A percentile compares a stretch with the other conserved stretches of the same genome.
Conservation (phyloP, 2,888 invertebrate genomes). For the Pollenia griseotomentosa region DNA sequence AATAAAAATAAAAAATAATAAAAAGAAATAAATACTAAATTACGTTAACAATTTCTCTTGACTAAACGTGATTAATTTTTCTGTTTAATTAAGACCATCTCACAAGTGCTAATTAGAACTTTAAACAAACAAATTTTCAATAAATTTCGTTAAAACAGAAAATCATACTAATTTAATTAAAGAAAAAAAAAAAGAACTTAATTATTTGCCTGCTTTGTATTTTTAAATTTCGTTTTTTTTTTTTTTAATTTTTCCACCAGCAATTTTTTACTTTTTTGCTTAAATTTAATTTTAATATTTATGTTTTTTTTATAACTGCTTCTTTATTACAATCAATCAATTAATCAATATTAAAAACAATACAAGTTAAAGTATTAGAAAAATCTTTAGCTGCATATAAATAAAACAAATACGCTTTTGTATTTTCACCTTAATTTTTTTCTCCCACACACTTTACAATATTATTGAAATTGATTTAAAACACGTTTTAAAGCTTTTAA, state of each 20-base stretch:
- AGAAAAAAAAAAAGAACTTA: conserved; percentile 48
- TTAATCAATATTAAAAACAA: not conserved
- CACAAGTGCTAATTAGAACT: conserved; percentile 84
- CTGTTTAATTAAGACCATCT: conserved; percentile 83
- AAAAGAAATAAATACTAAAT: conserved; percentile 29
- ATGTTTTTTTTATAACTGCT: conserved; percentile 39
- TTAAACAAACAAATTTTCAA: conserved; percentile 45
- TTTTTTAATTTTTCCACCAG: conserved; percentile 3
- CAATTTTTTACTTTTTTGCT: no score
- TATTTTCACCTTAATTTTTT: conserved; percentile 13
- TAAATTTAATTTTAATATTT: conserved; percentile 3
- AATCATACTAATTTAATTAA: conserved; percentile 52
- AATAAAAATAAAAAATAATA: conserved; percentile 31
- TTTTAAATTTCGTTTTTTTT: conserved; percentile 37
- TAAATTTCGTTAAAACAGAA: conserved; percentile 63
- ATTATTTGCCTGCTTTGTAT: conserved; percentile 70
- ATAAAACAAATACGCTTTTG: conserved; percentile 23
- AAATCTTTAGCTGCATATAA: conserved; percentile 30
- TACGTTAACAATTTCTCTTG: conserved; percentile 31
- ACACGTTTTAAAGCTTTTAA: not conserved
- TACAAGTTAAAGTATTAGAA: conserved; percentile 7
- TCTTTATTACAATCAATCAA: conserved; percentile 7
- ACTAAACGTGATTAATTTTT: conserved; percentile 47
- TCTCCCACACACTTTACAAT: conserved; percentile 20
- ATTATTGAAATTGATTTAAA: not conserved